Percentiles rank a stretch among this genome's conserved stretches.
phyloP scores from a whole-genome alignment of 2,888 invertebrate species.

The Leucophora obtusa region DNA sequence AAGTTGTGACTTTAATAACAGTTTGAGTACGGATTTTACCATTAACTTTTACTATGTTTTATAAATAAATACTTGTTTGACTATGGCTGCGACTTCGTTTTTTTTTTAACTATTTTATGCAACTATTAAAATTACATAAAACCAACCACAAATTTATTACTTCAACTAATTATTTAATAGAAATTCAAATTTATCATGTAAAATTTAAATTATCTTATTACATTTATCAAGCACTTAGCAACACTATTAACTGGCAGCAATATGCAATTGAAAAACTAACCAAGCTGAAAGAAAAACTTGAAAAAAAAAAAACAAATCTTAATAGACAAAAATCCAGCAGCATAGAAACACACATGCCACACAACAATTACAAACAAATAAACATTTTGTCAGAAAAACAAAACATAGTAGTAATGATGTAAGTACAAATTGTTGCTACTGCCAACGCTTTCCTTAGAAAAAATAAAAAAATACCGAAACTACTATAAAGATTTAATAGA shows the following conservation, averaged over 20 bases:
- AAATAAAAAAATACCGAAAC: not conserved
- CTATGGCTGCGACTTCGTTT: not conserved
- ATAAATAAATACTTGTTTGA: not conserved
- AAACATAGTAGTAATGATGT: not conserved
- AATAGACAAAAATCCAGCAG: no score
- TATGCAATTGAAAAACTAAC: not conserved
- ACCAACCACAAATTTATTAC: not conserved
- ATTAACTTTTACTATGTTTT: not conserved
- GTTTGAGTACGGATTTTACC: not conserved
- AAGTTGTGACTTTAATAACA: not conserved
- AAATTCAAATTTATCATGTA: not conserved
- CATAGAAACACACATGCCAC: no score
- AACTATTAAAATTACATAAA: not conserved
- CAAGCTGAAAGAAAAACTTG: not conserved
- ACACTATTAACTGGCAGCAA: not conserved
- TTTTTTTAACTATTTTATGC: not conserved
- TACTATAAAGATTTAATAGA: slow-evolving; percentile 3
- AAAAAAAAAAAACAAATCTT: not conserved
- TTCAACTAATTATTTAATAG: not conserved
- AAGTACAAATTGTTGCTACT: slow-evolving; percentile 22
- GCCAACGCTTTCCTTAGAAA: slow-evolving; percentile 34
- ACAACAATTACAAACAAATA: not conserved
- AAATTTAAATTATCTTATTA: not conserved
- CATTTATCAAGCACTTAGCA: not conserved
- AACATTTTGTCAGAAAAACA: no score